These are phyloP conservation scores for Ephestia elutella DNA, from an alignment of 1,140 invertebrate genomes.

Conservation along the genomic window DNA sequence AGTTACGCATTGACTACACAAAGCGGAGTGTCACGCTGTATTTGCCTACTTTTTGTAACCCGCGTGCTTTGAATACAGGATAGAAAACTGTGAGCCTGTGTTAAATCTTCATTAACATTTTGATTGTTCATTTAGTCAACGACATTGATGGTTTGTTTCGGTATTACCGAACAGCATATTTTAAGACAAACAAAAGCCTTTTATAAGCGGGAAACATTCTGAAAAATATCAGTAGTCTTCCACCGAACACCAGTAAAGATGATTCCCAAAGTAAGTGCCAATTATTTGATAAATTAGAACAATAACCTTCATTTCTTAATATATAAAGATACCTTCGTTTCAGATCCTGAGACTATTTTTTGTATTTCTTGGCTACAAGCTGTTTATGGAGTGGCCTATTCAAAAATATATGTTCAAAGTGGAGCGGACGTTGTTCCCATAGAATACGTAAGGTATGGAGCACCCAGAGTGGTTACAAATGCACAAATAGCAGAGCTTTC, in stretches of 20 bases:
- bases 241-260: slow-evolving; percentile 56
- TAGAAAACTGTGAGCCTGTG: slow-evolving; percentile 36
- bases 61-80: slow-evolving; percentile 57
- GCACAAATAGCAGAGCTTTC: slow-evolving; percentile 40
- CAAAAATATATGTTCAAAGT: slow-evolving; percentile 52
- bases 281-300: slow-evolving; percentile 8
- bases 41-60: slow-evolving; percentile 48
- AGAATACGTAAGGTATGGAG: slow-evolving; percentile 44
- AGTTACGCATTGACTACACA: slow-evolving; percentile 32
- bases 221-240: slow-evolving; percentile 62
- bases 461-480: slow-evolving; percentile 27
- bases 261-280: slow-evolving; percentile 58
- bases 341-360: slow-evolving; percentile 31
- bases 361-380: slow-evolving; percentile 21
- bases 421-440: slow-evolving; percentile 33
- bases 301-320: slow-evolving; percentile 5
- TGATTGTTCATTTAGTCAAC: slow-evolving; percentile 65
- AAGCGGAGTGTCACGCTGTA: slow-evolving; percentile 47
- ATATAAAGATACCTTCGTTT: slow-evolving; percentile 28
- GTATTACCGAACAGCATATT: slow-evolving; percentile 67
- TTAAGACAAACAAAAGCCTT: slow-evolving; percentile 52
- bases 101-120: slow-evolving; percentile 66
- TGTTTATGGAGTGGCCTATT: slow-evolving; percentile 40
- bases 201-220: slow-evolving; percentile 54
- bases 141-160: slow-evolving; percentile 72